Evolutionary conservation across 2,113 vertebrate species (phyloP).

Genomic region (Dipodomys merriami): DNA sequence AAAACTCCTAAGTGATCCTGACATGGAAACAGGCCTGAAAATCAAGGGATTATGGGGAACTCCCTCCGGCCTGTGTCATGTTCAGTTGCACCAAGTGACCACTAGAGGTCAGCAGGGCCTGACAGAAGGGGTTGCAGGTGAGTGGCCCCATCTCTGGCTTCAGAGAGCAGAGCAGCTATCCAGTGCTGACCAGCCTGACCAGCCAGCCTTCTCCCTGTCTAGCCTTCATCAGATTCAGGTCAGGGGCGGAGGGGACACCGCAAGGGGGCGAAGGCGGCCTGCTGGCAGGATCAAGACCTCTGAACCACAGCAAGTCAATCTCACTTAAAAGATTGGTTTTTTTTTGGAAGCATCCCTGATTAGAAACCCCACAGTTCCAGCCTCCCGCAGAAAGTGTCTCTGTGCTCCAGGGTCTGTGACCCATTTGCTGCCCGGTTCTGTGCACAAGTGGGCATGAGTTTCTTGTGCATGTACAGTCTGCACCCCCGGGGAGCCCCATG

Average conservation of each 20-base stretch:
- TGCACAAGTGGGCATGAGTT: background rate
- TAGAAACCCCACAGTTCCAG: background rate
- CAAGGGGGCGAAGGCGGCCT: slow-evolving; percentile 41
- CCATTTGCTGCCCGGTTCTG: background rate
- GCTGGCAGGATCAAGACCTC: background rate
- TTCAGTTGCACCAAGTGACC: slow-evolving; percentile 55
- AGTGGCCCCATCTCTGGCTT: no score
- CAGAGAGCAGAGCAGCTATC: fast-evolving
- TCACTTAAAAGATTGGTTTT: background rate
- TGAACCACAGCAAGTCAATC: background rate
- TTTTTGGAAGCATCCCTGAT: background rate
- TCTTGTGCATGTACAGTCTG: background rate
- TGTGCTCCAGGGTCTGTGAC: background rate
- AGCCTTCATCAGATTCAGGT: background rate
- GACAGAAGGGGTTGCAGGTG: background rate
- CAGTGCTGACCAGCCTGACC: fast-evolving
- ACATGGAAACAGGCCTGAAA: background rate
- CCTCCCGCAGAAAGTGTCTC: background rate
- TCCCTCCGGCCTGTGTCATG: background rate
- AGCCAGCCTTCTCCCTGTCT: background rate
- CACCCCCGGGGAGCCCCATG: background rate
- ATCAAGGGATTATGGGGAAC: fast-evolving
- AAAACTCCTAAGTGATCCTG: background rate
- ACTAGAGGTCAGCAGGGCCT: slow-evolving; percentile 79
- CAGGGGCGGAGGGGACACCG: background rate